Conservation (phyloP, 2,888 invertebrate species). For the Azorinus chamasolen region DNA sequence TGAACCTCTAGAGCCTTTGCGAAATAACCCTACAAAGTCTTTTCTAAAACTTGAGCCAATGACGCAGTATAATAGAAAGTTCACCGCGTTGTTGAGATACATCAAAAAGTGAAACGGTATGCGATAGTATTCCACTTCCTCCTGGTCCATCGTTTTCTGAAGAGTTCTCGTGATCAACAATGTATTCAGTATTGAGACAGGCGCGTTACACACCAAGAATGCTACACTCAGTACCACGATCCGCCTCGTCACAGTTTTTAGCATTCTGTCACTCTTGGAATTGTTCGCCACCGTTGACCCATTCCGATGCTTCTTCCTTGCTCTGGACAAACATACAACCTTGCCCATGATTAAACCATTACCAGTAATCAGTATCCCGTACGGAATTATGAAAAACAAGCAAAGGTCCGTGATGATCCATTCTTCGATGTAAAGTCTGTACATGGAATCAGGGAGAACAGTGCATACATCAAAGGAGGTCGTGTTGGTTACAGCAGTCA, state of each 20-base stretch:
- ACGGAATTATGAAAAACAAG: slow-evolving; percentile 55
- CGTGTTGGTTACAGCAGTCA: slow-evolving; percentile 12
- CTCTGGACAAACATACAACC: slow-evolving; percentile 21
- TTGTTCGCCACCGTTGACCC: slow-evolving; percentile 8
- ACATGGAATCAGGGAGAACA: slow-evolving; percentile 29
- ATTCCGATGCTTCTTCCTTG: slow-evolving; percentile 10
- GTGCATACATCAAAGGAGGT: slow-evolving; percentile 41
- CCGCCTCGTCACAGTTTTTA: slow-evolving; percentile 59
- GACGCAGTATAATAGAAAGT: slow-evolving; percentile 62
- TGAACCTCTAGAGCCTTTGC: slow-evolving; percentile 41
- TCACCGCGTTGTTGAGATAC: slow-evolving; percentile 64
- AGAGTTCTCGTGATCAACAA: slow-evolving; percentile 34
- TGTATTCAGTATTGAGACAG: slow-evolving; percentile 46
- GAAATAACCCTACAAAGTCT: slow-evolving; percentile 58
- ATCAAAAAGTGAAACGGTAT: slow-evolving; percentile 54
- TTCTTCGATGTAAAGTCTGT: slow-evolving; percentile 27
- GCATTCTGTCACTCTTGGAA: slow-evolving; percentile 34
- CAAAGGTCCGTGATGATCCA: slow-evolving; percentile 56
- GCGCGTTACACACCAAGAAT: slow-evolving; percentile 56
- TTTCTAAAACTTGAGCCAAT: slow-evolving; percentile 60
- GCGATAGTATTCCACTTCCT: slow-evolving; percentile 26
- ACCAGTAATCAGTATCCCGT: slow-evolving; percentile 44
- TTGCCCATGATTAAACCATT: slow-evolving; percentile 55
- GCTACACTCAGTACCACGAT: slow-evolving; percentile 48
- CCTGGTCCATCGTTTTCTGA: slow-evolving; percentile 8